These are phyloP conservation scores for Ryuthela nishihirai DNA, from an alignment of 2,888 invertebrate species.

Conservation along the genomic window DNA sequence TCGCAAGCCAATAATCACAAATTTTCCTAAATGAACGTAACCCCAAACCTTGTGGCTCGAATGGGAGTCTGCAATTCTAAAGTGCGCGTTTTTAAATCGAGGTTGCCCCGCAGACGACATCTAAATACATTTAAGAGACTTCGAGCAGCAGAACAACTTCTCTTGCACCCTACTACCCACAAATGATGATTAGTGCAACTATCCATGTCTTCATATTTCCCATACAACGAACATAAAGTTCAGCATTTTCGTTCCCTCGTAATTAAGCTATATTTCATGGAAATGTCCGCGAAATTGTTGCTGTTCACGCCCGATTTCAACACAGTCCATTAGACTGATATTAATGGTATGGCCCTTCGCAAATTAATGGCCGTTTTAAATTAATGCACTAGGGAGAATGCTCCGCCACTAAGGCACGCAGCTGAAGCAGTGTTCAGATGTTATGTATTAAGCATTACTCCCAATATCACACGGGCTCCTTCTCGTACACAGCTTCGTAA, in stretches of 20 bases:
- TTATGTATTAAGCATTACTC: too few relatives aligned
- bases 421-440: too few relatives aligned
- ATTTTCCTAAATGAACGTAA: too few relatives aligned
- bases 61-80: constrained; percentile 21
- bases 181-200: too few relatives aligned
- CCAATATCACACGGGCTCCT: too few relatives aligned
- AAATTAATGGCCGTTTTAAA: constrained; percentile 40
- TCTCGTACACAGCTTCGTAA: too few relatives aligned
- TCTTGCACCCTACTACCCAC: too few relatives aligned
- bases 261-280: constrained; percentile 39
- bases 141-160: too few relatives aligned
- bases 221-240: too few relatives aligned
- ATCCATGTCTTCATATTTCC: too few relatives aligned
- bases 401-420: constrained; percentile 31
- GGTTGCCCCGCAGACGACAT: constrained; percentile 28
- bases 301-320: constrained; percentile 37
- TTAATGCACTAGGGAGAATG: constrained; percentile 34
- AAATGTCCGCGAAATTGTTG: constrained; percentile 37
- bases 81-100: constrained; percentile 37
- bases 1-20: too few relatives aligned
- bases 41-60: too few relatives aligned
- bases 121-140: constrained; percentile 32
- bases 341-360: constrained; percentile 37
- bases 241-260: constrained; percentile 3
- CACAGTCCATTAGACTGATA: constrained; percentile 37